Evolutionary conservation across 2,888 invertebrate genomes (phyloP).

Genomic region (Agriotes lineatus): DNA sequence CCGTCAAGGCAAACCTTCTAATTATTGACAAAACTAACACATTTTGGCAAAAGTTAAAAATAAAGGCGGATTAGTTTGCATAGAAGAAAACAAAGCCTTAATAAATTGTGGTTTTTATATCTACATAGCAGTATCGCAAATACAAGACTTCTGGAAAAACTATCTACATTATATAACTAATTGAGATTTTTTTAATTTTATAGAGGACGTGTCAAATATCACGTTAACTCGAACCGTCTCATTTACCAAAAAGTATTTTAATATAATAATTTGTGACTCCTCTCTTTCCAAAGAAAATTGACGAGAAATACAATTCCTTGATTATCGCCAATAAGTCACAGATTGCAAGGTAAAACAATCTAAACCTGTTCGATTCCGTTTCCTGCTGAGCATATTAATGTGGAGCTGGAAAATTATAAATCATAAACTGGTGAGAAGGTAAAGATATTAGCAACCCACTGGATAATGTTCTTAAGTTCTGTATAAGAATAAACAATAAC

Average conservation of each 20-base stretch:
- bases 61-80: neutral
- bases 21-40: conserved; percentile 3
- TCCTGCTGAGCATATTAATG: neutral
- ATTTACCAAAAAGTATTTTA: neutral
- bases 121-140: too few relatives aligned
- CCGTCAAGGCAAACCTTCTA: conserved; percentile 2
- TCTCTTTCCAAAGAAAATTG: neutral
- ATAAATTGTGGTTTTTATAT: too few relatives aligned
- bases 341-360: conserved; percentile 10
- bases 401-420: neutral
- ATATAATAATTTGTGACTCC: neutral
- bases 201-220: too few relatives aligned
- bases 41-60: neutral
- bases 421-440: too few relatives aligned
- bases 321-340: conserved; percentile 6
- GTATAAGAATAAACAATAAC: too few relatives aligned
- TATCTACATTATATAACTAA: too few relatives aligned
- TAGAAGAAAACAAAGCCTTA: neutral
- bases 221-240: too few relatives aligned
- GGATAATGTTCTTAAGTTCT: too few relatives aligned
- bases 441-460: too few relatives aligned
- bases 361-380: conserved; percentile 5
- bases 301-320: conserved; percentile 3
- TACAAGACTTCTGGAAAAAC: too few relatives aligned
- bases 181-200: too few relatives aligned